Conservation (phyloP, 2,888 invertebrate genomes). For the Azorinus chamasolen region DNA sequence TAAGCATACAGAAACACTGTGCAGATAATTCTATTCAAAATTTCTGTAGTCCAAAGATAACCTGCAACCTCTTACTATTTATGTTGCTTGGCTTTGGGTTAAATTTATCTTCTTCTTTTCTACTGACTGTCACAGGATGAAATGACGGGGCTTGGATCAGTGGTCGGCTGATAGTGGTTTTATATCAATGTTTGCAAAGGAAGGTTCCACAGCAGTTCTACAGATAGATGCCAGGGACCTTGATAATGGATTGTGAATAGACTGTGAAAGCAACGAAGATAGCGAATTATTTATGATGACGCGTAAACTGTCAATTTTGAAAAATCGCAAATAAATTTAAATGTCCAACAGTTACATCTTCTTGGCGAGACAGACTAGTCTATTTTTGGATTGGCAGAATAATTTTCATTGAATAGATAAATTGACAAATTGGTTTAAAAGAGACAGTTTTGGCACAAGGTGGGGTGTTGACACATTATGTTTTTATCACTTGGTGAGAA, state of each 20-base stretch:
- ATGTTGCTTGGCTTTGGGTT: constrained; percentile 61
- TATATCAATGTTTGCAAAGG: constrained; percentile 56
- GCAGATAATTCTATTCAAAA: constrained; percentile 60
- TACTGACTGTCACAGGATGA: constrained; percentile 55
- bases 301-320: constrained; percentile 61
- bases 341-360: constrained; percentile 15
- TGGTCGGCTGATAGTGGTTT: constrained; percentile 52
- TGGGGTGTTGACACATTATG: no score
- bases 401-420: no score
- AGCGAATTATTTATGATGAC: constrained; percentile 59
- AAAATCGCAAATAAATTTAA: constrained; percentile 61
- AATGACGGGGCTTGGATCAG: constrained; percentile 18
- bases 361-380: constrained; percentile 13
- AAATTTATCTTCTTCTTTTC: constrained; percentile 61
- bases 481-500: no score
- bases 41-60: constrained; percentile 58
- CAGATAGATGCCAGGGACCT: constrained; percentile 48
- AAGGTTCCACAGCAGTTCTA: constrained; percentile 33
- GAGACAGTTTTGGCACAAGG: no score
- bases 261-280: constrained; percentile 51
- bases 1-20: constrained; percentile 5
- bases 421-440: no score
- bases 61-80: constrained; percentile 52
- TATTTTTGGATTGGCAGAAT: constrained; percentile 8
- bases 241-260: constrained; percentile 47